phyloP scores from a whole-genome alignment of 2,888 invertebrate species.

The Drosophila monieri region DNA sequence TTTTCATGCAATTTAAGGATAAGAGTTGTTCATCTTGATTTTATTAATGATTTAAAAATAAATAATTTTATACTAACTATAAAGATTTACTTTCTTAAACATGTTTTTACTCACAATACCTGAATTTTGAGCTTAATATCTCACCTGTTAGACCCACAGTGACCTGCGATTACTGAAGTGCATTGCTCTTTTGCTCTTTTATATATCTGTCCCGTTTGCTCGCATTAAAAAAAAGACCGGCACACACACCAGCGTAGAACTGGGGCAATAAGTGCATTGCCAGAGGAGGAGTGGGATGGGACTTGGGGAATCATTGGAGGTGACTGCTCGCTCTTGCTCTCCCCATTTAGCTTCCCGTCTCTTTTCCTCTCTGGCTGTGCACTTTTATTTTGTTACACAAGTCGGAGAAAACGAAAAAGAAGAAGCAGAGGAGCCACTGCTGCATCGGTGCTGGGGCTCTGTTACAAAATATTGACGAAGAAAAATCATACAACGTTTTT shows the following conservation, averaged over 20 bases:
- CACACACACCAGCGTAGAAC: constrained; percentile 18
- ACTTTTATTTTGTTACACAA: constrained; percentile 70
- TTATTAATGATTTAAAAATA: too few species aligned
- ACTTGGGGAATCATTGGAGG: constrained; percentile 50
- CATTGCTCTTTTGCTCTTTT: constrained; percentile 49
- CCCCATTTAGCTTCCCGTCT: constrained; percentile 19
- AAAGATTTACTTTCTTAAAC: too few species aligned
- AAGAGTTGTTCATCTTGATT: too few species aligned
- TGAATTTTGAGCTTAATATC: neutral
- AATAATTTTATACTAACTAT: too few species aligned
- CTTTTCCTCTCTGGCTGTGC: constrained; percentile 49
- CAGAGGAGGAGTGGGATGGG: constrained; percentile 11
- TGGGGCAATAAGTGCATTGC: constrained; percentile 33
- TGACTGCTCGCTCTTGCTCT: constrained; percentile 15
- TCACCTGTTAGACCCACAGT: neutral
- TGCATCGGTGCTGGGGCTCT: constrained; percentile 78
- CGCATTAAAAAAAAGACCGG: constrained; percentile 21
- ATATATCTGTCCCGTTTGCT: constrained; percentile 27
- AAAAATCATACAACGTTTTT: constrained; percentile 83
- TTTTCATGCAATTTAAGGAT: too few species aligned
- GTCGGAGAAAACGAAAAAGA: constrained; percentile 13
- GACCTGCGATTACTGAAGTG: constrained; percentile 30
- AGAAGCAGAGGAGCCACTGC: constrained; percentile 54
- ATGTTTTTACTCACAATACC: too few species aligned
- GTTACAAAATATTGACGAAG: constrained; percentile 84